Evolutionary conservation across 2,797 vertebrate genomes (phyloP).

Genomic region (Sebastolobus altivelis): DNA sequence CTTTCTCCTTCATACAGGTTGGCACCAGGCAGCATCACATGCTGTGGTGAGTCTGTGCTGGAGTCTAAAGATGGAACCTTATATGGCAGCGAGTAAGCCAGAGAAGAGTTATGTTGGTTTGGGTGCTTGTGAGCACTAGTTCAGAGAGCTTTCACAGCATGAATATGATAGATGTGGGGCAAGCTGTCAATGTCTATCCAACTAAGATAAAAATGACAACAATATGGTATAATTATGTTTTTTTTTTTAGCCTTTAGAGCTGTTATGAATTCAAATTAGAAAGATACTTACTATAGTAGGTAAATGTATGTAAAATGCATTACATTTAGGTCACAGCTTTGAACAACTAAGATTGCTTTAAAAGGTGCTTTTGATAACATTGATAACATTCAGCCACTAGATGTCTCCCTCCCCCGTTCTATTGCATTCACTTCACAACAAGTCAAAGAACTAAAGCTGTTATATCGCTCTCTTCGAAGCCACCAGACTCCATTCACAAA

Average conservation of each 20-base stretch:
- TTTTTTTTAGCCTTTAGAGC: not conserved
- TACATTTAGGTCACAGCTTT: not conserved
- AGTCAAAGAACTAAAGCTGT: too few relatives aligned
- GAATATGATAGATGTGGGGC: slow-evolving; percentile 22
- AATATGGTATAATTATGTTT: not conserved
- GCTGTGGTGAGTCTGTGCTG: slow-evolving; percentile 24
- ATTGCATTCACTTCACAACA: too few relatives aligned
- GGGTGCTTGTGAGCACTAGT: slow-evolving; percentile 25
- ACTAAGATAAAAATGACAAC: not conserved
- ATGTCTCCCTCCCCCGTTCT: too few relatives aligned
- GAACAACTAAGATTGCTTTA: not conserved
- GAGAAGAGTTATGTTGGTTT: slow-evolving; percentile 42
- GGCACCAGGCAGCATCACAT: slow-evolving; percentile 45
- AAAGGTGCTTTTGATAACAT: too few relatives aligned
- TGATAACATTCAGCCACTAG: too few relatives aligned
- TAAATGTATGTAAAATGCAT: not conserved
- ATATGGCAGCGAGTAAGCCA: slow-evolving; percentile 70
- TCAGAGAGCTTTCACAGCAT: slow-evolving; percentile 31
- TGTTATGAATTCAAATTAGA: not conserved
- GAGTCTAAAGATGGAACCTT: slow-evolving; percentile 69
- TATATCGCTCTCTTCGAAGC: too few relatives aligned
- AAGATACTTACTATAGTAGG: not conserved
- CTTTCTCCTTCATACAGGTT: slow-evolving; percentile 9
- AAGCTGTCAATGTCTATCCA: not conserved
- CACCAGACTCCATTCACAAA: too few relatives aligned